Evolutionary conservation across 2,113 vertebrate genomes (phyloP).

Genomic region (Paramormyrops kingsleyae): DNA sequence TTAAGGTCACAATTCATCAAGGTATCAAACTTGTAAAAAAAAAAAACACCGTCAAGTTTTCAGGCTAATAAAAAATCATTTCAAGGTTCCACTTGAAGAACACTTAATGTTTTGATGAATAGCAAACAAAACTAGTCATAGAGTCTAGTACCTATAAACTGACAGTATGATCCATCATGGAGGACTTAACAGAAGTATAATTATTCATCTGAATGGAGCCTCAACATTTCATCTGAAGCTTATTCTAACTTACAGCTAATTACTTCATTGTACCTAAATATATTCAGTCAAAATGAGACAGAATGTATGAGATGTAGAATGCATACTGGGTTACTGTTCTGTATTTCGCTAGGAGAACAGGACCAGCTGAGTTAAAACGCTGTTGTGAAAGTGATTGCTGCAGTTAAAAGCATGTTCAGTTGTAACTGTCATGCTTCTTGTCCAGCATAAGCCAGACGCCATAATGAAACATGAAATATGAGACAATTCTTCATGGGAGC

Average conservation of each 20-base stretch:
- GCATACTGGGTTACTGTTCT: neutral
- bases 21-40: neutral
- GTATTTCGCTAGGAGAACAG: neutral
- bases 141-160: neutral
- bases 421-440: neutral
- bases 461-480: neutral
- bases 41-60: neutral
- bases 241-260: neutral
- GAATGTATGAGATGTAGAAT: neutral
- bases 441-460: neutral
- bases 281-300: neutral
- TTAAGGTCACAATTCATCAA: neutral
- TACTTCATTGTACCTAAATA: slow-evolving; percentile 1
- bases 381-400: neutral
- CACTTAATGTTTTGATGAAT: neutral
- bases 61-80: neutral
- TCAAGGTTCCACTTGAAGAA: neutral
- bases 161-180: neutral
- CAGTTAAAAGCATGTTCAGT: neutral
- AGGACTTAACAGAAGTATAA: neutral
- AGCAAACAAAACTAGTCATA: neutral
- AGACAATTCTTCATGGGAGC: neutral
- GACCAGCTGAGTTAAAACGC: neutral
- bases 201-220: neutral
- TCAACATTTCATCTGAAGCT: neutral